phyloP scores from a whole-genome alignment of 2,797 vertebrate species.

The Eupleurogrammus muticus region DNA sequence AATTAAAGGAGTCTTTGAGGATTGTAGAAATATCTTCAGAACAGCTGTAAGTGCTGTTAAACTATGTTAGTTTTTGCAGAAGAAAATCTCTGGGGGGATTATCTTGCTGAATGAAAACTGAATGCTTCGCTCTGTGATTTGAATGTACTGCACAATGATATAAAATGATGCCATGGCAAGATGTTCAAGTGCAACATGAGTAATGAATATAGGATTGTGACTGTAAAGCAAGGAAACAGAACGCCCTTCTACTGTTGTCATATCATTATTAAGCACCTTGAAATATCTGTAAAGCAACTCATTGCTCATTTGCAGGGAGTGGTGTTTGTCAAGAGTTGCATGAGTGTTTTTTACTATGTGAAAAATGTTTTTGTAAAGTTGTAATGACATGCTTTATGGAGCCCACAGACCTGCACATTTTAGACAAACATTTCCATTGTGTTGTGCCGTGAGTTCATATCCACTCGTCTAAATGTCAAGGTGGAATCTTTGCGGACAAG shows the following conservation, averaged over 20 bases:
- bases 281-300: neutral
- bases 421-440: neutral
- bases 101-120: too few species aligned
- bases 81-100: neutral
- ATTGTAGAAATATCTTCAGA: neutral
- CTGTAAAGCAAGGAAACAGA: neutral
- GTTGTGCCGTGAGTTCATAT: constrained; percentile 5
- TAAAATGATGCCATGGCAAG: neutral
- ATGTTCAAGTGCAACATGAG: neutral
- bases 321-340: neutral
- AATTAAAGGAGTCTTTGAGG: neutral
- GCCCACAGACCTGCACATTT: neutral
- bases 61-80: neutral
- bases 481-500: constrained; percentile 4
- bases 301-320: constrained; percentile 1
- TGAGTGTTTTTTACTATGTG: constrained; percentile 27
- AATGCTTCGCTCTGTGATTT: neutral
- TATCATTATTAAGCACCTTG: neutral
- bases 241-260: neutral
- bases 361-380: constrained; percentile 11
- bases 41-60: neutral
- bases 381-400: neutral
- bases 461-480: constrained; percentile 3
- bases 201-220: neutral
- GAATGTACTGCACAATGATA: neutral